Conservation (phyloP, 2,113 vertebrate genomes). For the Colossoma macropomum region DNA sequence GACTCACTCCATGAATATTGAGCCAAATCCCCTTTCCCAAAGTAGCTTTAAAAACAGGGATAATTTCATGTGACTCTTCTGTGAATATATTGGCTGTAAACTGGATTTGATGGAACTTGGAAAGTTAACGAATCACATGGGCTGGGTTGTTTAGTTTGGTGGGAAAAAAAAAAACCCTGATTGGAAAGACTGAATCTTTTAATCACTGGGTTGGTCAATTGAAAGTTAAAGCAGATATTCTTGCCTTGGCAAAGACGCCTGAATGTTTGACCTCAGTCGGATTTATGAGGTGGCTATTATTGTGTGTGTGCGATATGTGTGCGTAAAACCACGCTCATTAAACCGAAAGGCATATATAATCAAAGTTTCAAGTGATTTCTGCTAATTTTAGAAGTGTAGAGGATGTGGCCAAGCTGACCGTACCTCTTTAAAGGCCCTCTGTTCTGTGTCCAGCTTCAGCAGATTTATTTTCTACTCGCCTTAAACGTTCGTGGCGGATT, state of each 20-base stretch:
- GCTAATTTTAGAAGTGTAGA: conserved; percentile 62
- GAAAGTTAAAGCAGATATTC: conserved; percentile 66
- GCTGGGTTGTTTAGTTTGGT: conserved; percentile 51
- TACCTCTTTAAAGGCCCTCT: conserved; percentile 55
- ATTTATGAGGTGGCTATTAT: conserved; percentile 64
- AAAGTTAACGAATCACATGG: conserved; percentile 51
- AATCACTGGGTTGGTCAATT: conserved; percentile 66
- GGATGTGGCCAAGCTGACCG: conserved; percentile 63
- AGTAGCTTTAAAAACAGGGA: neutral
- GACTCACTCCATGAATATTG: conserved; percentile 53
- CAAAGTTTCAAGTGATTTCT: conserved; percentile 59
- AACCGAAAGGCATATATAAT: conserved; percentile 65
- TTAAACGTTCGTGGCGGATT: conserved; percentile 54
- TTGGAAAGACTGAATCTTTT: conserved; percentile 63
- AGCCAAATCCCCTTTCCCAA: conserved; percentile 54
- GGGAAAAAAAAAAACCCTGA: conserved; percentile 42
- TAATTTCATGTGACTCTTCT: conserved; percentile 12
- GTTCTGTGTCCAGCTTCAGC: conserved; percentile 62
- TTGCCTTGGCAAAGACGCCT: conserved; percentile 59
- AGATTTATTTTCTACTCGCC: conserved; percentile 50
- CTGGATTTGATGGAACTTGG: conserved; percentile 39
- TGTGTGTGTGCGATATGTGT: conserved; percentile 38
- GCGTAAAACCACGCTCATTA: conserved; percentile 62
- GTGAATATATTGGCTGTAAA: conserved; percentile 31
- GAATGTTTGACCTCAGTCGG: conserved; percentile 61